Base-by-base conservation (phyloP, 1,140 invertebrate genomes). In the Trichomalopsis sarcophagae region DNA sequence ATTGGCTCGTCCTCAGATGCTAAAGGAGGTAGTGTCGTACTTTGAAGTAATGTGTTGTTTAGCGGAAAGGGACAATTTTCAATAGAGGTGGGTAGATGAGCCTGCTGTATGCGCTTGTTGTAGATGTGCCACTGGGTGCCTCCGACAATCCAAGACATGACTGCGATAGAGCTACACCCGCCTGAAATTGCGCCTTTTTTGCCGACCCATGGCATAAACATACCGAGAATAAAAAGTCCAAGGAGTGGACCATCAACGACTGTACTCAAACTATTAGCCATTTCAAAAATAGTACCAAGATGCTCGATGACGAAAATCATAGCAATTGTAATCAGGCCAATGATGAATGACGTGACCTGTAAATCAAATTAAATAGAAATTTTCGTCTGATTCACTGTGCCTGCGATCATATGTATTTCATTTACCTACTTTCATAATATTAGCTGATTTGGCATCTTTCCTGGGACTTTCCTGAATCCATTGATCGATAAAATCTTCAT, bases 111-210 rank as follows among this genome's bases (percentile, higher is more conserved):
- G 73, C 83, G 88, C 17, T 90, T 90, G 13, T 89, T 88, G 0
- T 91, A 87, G 83, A 93, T 93, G 50, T 93, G 88, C 82, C 93
- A 90, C 86, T 95, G 94, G 11, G 94, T 92, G 1, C 68, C 69
- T 23, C 95, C 91, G 4, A 94, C 93, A 13, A 96, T 93, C 94
- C 94, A 95, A 55, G 94, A 90, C 89, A 94, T 94, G 9, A 94
- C 88, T 2, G 91, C 84, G 5, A 96, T 84, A 50, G 94, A 92
- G 11, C 87, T 75, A 2, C 93, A 71, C n/a, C 94, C 89, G 13
- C 95, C 95, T 13, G 89, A 86, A 62, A 94, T 89, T 1, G 94
- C 94, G n/a, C 95, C 94, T 87, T 91, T 90, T 10, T 90, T 87
- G 71, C 94, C 94, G 0, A 91, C 91, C 89, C 92, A 93, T 6